Evolutionary conservation across 2,797 vertebrate species (phyloP), one percentile per base, ranked within the genome.

Genomic region (Tapirus indicus): DNA sequence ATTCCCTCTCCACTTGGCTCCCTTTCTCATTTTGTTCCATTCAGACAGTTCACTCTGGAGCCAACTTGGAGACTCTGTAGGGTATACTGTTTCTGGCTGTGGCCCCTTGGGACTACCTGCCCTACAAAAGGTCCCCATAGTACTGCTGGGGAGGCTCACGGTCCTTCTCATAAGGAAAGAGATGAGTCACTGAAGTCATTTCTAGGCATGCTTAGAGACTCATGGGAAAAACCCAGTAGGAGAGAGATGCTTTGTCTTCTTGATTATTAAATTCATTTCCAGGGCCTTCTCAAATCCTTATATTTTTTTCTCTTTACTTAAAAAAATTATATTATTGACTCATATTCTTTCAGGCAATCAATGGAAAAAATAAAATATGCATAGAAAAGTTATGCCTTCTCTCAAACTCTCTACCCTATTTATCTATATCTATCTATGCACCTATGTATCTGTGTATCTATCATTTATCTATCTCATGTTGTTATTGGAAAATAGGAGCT

Each of bases 211-310:
- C 23, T 72, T 93, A 79, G 60, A 80, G 49, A 62, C 5, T 71
- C 83, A 17, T 58, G 64, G 71, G 56, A 78, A 88, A 89, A 88
- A 52, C 29, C 54, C 32, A 21, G 4, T 2, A 23, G n/a, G 38
- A 60, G 41, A 38, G 80, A 12, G 20, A 38, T 71, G 35, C 47
- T 75, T 93, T 87, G 35, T 87, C 74, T 91, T 71, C 47, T 41
- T 79, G 93, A 85, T 93, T 84, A 91, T n/a, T 38, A 12, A 44
- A 27, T 93, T 95, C n/a, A 68, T 84, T 91, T 68, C 58, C 56
- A 95, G 86, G 64, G 13, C 56, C 77, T 89, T 49, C 38, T 77
- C 20, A 25, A 54, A 93, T 83, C 11, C 32, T 87, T 83, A 2
- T 35, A 17, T 44, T 62, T 44, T 78, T 72, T 84, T 21, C 21